Base-by-base conservation (phyloP, 2,888 invertebrate genomes). In the Clivina fossor region DNA sequence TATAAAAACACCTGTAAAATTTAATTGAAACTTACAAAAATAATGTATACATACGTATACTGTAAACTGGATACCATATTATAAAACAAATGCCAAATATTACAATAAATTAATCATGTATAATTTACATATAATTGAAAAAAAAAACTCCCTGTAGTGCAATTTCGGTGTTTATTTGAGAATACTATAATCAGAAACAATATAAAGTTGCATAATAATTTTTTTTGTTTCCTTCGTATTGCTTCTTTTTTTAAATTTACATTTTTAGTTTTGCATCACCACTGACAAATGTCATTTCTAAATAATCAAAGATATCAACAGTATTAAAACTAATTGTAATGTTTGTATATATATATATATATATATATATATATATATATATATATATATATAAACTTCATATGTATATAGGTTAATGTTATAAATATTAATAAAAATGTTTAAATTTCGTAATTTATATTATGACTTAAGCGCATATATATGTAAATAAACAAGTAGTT, bases 331-430 rank as follows among this genome's bases (percentile, higher is more conserved):
- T n/a, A n/a, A n/a, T n/a, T n/a, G 32, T 33, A 35, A 30, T 19
- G 33, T 43, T 53, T 43, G 18, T 43, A 19, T 46, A 35, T 24
- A 37, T 19, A 22, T 4, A 18, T 33, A 19, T n/a, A 9, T 19
- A 26, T 26, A 22, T 24, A 48, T 16, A 57, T 40, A 40, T 46
- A 35, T 48, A 24, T 22, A 57, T 35, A 33, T 40, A 54, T 49
- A 49, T 18, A 56, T 46, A 51, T 28, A 46, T 43, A 28, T 40
- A 19, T 40, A 54, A 58, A 47, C 47, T 37, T 26, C 38, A 48
- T 32, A 33, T 33, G 33, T 33, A 5, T 33, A 15, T 33, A 33
- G 33, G 13, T 15, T 15, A 33, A 15, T 33, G 33, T 33, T 33
- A 33, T 33, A 9, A 15, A 15, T 8, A 5, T 33, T 33, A 33